Evolutionary conservation across 2,888 invertebrate species (phyloP).

Genomic region (Spialia ferax): DNA sequence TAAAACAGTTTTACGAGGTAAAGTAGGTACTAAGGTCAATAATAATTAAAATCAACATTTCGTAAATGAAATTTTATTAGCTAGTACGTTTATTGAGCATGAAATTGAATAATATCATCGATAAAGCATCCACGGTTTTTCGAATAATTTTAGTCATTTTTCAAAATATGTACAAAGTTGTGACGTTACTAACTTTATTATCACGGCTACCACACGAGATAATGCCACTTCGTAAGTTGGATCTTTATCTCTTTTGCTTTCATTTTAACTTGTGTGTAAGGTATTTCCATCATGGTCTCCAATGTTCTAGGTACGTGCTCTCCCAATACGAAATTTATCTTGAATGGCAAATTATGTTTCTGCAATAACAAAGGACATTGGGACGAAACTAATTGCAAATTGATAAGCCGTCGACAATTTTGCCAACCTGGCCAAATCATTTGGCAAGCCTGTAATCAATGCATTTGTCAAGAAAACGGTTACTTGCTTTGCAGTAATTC

Average conservation of each 20-base stretch:
- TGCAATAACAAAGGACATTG: conserved; percentile 68
- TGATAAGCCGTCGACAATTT: conserved; percentile 53
- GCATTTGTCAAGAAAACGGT: conserved; percentile 69
- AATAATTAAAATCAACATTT: conserved; percentile 53
- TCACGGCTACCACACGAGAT: conserved; percentile 53
- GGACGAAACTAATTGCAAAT: conserved; percentile 62
- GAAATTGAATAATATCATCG: conserved; percentile 49
- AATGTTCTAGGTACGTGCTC: conserved; percentile 63
- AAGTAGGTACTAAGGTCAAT: conserved; percentile 3
- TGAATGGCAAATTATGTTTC: conserved; percentile 65
- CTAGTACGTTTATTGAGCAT: conserved; percentile 51
- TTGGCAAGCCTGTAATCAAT: conserved; percentile 72
- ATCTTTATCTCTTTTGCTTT: background rate
- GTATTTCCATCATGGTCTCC: conserved; percentile 8
- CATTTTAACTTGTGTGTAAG: background rate
- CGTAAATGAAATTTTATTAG: conserved; percentile 53
- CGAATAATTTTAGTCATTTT: conserved; percentile 43
- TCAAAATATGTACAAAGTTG: conserved; percentile 62
- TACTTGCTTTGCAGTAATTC: conserved; percentile 63
- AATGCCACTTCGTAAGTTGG: conserved; percentile 60
- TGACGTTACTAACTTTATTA: conserved; percentile 61
- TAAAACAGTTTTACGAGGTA: conserved; percentile 7
- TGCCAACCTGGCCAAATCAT: conserved; percentile 69
- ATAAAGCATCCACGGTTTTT: conserved; percentile 2
- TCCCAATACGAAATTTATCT: conserved; percentile 67